Conservation (phyloP, 1,140 invertebrate species). For the Orchesella cincta region DNA sequence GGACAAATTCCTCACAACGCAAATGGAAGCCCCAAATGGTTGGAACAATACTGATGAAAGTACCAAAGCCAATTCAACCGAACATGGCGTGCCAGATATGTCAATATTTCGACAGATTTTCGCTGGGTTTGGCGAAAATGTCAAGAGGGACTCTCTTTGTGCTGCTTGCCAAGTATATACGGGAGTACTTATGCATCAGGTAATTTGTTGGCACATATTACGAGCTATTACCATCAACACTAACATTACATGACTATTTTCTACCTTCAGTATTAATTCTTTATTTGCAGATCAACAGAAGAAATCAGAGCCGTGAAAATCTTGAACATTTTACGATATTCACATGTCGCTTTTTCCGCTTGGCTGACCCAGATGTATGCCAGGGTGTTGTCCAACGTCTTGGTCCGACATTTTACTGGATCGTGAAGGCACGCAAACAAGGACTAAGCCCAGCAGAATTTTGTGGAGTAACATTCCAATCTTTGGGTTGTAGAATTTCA, state of each 20-base stretch:
- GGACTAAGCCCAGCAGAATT: slow-evolving; percentile 58
- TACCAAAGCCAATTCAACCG: neutral
- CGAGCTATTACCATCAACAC: too few relatives aligned
- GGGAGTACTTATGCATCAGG: slow-evolving; percentile 20
- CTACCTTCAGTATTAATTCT: too few relatives aligned
- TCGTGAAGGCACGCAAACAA: slow-evolving; percentile 59
- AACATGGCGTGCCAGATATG: slow-evolving; percentile 1
- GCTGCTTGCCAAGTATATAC: slow-evolving; percentile 16
- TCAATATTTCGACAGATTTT: slow-evolving; percentile 14
- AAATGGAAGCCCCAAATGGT: neutral
- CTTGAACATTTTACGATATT: neutral
- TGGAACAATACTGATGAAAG: slow-evolving; percentile 7
- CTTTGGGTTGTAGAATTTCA: slow-evolving; percentile 52
- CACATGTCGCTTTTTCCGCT: slow-evolving; percentile 7
- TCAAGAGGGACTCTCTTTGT: slow-evolving; percentile 14
- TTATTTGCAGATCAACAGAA: neutral
- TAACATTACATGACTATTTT: neutral
- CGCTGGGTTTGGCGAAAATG: neutral
- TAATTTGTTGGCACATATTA: too few relatives aligned
- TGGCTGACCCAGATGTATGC: slow-evolving; percentile 37
- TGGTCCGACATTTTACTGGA: slow-evolving; percentile 54
- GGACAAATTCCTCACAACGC: neutral
- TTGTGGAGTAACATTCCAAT: slow-evolving; percentile 63
- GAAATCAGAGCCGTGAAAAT: slow-evolving; percentile 22
- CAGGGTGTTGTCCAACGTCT: slow-evolving; percentile 38